Conservation (phyloP, 2,113 vertebrate genomes). For the Trinectes maculatus region DNA sequence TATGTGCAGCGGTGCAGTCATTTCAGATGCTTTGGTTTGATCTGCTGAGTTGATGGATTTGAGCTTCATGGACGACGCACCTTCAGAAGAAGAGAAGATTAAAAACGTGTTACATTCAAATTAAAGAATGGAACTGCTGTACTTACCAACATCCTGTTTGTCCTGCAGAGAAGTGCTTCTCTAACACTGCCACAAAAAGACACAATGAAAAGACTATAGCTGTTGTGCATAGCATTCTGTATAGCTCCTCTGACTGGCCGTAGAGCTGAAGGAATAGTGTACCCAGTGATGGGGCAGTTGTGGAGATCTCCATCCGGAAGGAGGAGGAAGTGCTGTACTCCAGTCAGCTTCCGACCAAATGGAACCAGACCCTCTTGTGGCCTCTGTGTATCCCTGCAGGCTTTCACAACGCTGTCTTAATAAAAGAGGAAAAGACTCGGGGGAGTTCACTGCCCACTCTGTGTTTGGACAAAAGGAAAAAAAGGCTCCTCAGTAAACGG, state of each 20-base stretch:
- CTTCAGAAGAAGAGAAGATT: not conserved
- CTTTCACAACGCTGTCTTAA: conserved; percentile 18
- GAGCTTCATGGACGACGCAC: not conserved
- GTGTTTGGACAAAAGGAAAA: conserved; percentile 7
- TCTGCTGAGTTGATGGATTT: not conserved
- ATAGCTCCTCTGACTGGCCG: too few relatives aligned
- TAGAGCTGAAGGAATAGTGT: too few relatives aligned
- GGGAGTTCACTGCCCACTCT: not conserved
- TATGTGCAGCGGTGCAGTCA: not conserved
- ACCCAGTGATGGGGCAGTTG: not conserved
- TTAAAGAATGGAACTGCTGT: not conserved
- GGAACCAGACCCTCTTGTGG: conserved; percentile 10
- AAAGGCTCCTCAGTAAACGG: conserved; percentile 31
- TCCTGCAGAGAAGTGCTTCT: not conserved
- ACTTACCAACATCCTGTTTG: too few relatives aligned
- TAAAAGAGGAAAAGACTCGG: conserved; percentile 12
- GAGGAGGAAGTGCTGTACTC: not conserved
- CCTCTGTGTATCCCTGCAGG: conserved; percentile 9
- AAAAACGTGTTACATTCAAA: not conserved
- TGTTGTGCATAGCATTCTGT: too few relatives aligned
- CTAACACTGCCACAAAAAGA: not conserved
- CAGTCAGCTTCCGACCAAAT: conserved; percentile 23
- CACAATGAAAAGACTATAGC: not conserved
- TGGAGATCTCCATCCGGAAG: not conserved
- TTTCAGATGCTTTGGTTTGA: not conserved